Evolutionary conservation across 2,113 vertebrate genomes (phyloP).

Genomic region (Ceratotherium simum): DNA sequence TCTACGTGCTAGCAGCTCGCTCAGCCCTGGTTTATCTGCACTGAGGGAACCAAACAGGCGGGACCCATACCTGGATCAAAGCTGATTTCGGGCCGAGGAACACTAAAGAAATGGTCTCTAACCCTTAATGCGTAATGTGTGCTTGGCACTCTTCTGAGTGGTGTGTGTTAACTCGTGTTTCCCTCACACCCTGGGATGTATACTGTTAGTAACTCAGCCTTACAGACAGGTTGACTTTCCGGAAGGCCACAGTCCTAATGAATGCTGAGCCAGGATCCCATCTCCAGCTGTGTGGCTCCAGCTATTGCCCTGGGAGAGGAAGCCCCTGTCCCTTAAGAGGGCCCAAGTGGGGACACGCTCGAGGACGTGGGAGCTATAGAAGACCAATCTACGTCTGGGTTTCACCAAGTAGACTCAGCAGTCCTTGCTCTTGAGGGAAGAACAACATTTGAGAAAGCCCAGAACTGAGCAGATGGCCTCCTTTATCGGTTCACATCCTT

Average conservation of each 20-base stretch:
- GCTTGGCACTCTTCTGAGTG: not conserved
- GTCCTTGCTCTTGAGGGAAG: not conserved
- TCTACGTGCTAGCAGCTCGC: not conserved
- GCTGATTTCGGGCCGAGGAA: not conserved
- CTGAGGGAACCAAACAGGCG: not conserved
- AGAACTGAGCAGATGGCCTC: not conserved
- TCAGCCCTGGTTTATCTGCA: not conserved
- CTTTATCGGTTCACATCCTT: not conserved
- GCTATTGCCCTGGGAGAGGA: not conserved
- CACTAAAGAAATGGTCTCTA: not conserved
- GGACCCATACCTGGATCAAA: not conserved
- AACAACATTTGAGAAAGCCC: not conserved
- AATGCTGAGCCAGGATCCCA: not conserved
- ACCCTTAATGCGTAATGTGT: not conserved
- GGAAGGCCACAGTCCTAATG: not conserved
- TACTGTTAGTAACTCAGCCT: not conserved
- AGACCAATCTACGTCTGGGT: not conserved
- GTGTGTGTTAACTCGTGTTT: not conserved
- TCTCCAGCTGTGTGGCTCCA: not conserved
- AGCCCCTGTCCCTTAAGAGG: not conserved
- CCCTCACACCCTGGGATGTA: not conserved
- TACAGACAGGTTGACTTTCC: not conserved
- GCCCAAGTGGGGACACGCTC: not conserved
- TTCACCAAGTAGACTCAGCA: not conserved
- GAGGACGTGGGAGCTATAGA: not conserved